phyloP scores from a whole-genome alignment of 2,888 invertebrate genomes.

The Ypsolopha sequella region DNA sequence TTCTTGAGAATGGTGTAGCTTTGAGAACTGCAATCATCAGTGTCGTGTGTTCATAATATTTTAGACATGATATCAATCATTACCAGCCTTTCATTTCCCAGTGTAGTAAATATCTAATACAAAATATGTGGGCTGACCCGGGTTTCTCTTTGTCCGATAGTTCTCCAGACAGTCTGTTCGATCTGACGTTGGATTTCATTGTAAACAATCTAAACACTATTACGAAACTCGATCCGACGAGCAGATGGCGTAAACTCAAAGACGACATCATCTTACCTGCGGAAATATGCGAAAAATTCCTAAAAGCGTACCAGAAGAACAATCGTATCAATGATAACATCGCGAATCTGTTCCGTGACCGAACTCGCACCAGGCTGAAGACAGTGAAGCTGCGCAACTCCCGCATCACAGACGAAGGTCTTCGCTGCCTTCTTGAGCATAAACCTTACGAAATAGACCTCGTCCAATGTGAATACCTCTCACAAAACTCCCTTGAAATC shows the following conservation, averaged over 20 bases:
- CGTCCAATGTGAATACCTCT: constrained; percentile 78
- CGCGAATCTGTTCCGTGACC: constrained; percentile 78
- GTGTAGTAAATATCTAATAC: background rate
- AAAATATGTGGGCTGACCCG: background rate
- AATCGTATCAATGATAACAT: constrained; percentile 75
- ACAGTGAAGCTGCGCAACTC: constrained; percentile 79
- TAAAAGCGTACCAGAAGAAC: constrained; percentile 68
- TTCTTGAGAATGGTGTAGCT: too few relatives aligned
- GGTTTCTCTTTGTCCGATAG: constrained; percentile 33
- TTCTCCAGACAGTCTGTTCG: constrained; percentile 72
- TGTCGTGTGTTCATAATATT: too few relatives aligned
- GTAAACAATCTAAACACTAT: constrained; percentile 74
- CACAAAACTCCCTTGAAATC: constrained; percentile 72
- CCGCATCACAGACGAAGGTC: constrained; percentile 77
- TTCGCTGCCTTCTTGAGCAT: constrained; percentile 79
- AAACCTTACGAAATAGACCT: constrained; percentile 81
- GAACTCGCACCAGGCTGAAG: constrained; percentile 75
- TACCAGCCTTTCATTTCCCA: background rate
- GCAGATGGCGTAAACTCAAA: constrained; percentile 60
- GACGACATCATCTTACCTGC: constrained; percentile 76
- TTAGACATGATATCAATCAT: background rate
- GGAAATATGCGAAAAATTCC: constrained; percentile 79
- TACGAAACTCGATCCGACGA: constrained; percentile 54
- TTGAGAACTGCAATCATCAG: too few relatives aligned
- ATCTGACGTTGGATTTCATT: constrained; percentile 74